Base-by-base conservation (phyloP, 2,888 invertebrate species). In the Tipula vernalis region DNA sequence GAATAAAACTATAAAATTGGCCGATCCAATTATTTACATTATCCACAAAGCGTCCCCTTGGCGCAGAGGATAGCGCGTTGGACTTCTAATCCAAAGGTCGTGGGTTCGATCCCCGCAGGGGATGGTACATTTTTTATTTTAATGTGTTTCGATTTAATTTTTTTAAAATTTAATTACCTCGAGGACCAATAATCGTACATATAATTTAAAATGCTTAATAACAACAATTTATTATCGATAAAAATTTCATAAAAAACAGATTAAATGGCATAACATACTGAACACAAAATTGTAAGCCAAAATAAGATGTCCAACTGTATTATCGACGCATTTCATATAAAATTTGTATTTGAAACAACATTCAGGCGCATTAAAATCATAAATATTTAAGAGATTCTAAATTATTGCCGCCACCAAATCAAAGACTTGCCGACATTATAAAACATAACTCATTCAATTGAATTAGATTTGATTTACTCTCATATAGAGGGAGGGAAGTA, bases 71-170 rank as follows among this genome's bases (percentile, higher is more conserved):
- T 95, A 95, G 95, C 95, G 95, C 95, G 95, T 95, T 95, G 95
- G 95, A 95, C 95, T 95, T 95, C 95, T 95, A 95, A 95, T 95
- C 95, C 95, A 95, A 95, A 95, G 95, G 95, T 95, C 95, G 95
- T 95, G 95, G 95, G 95, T 95, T 95, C 95, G 95, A 95, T 95
- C 95, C 95, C 95, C 95, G 94, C 95, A 94, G 95, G 95, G 95
- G 95, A 95, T 95, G 95, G 95, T 39, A 36, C 2, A 2, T 51
- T 51, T 51, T 51, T 51, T 51, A 15, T 51, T n/a, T 51, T 15
- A 51, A 39, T 39, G 39, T 2, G 39, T 6, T 39, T 39, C 3
- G 39, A 39, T 39, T 39, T 39, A 2, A 39, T 39, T 5, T 39
- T 28, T 28, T 28, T 28, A 1, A 28, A 28, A 28, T 28, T 28